Percentiles rank a stretch among this genome's conserved stretches.
These are phyloP conservation scores for Drosophila truncata DNA, from an alignment of 1,140 invertebrate genomes.

Conservation along the genomic window DNA sequence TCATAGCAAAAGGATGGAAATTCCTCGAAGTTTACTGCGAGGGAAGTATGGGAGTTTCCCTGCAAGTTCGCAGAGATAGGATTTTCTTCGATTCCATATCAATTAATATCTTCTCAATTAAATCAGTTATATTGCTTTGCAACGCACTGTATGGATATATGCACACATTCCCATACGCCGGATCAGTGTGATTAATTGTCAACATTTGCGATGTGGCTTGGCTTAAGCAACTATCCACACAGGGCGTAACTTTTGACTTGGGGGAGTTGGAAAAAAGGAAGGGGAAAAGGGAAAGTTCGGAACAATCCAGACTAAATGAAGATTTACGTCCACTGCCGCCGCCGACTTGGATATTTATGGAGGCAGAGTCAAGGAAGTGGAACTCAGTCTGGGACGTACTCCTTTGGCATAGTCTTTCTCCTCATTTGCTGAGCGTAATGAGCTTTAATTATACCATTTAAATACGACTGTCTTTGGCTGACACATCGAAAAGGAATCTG, in stretches of 20 bases:
- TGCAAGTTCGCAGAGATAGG: neutral
- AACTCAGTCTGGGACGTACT: constrained; percentile 21
- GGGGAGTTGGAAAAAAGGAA: constrained; percentile 3
- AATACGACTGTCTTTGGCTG: neutral
- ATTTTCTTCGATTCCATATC: neutral
- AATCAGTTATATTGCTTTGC: constrained; percentile 3
- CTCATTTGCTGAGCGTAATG: constrained; percentile 28
- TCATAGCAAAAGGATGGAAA: neutral
- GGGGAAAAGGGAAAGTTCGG: constrained; percentile 41
- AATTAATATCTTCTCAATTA: neutral
- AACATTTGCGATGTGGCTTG: constrained; percentile 40
- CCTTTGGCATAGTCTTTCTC: constrained; percentile 22
- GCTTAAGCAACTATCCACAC: constrained; percentile 47
- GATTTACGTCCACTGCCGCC: constrained; percentile 55
- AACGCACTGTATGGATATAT: constrained; percentile 21
- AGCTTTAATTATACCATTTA: constrained; percentile 37
- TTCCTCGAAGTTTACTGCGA: neutral
- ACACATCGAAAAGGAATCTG: constrained; percentile 11
- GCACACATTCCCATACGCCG: constrained; percentile 26
- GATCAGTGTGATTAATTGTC: constrained; percentile 77
- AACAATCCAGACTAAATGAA: constrained; percentile 55
- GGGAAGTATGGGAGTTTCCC: neutral
- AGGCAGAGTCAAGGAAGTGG: constrained; percentile 35
- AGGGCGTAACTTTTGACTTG: constrained; percentile 35
- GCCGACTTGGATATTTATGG: constrained; percentile 42